phyloP scores from a whole-genome alignment of 1,140 invertebrate species.

The Bombyx mandarina region DNA sequence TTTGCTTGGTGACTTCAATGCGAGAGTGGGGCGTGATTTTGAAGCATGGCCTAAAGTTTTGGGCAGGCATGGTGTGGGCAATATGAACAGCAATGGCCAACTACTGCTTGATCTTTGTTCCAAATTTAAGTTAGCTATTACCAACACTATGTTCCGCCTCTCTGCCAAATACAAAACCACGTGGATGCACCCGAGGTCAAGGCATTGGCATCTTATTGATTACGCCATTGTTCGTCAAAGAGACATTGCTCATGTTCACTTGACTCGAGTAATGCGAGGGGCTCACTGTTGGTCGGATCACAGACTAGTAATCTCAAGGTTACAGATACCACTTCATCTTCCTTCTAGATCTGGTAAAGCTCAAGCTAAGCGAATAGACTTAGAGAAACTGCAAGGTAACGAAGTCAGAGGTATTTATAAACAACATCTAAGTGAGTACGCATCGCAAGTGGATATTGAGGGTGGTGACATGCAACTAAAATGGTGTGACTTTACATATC shows the following conservation, averaged over 20 bases:
- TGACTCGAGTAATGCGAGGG: neutral
- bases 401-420: no score
- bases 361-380: no score
- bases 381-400: no score
- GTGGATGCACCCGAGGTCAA: constrained; percentile 2
- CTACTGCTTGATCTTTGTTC: constrained; percentile 23
- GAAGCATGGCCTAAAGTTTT: constrained; percentile 22
- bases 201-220: neutral
- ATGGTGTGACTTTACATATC: no score
- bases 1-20: constrained; percentile 23
- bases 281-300: no score
- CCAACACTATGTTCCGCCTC: constrained; percentile 26
- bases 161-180: no score
- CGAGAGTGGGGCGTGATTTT: neutral
- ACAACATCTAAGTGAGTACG: no score
- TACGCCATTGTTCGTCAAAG: neutral
- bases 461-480: no score
- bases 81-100: constrained; percentile 24
- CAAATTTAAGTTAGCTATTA: constrained; percentile 17
- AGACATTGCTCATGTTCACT: neutral
- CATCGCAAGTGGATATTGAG: no score
- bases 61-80: constrained; percentile 24
- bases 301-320: neutral
- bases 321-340: no score
- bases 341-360: no score